phyloP scores from a whole-genome alignment of 2,888 invertebrate species.

The Campoplex capitator region DNA sequence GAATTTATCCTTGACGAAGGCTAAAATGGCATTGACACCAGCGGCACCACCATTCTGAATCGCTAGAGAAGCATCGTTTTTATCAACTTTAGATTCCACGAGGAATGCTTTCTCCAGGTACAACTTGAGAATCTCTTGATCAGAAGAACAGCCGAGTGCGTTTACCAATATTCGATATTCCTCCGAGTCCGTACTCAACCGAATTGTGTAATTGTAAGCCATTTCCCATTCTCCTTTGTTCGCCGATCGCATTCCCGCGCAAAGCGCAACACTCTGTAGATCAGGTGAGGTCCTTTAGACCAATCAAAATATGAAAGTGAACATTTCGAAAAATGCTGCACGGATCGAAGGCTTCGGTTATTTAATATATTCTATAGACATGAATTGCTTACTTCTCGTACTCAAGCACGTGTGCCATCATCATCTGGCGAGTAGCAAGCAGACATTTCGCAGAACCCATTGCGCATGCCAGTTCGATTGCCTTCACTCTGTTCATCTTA shows the following conservation, averaged over 20 bases:
- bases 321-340: too few species aligned
- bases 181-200: constrained; percentile 71
- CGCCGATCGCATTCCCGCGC: too few species aligned
- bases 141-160: constrained; percentile 84
- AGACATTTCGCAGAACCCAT: constrained; percentile 27
- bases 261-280: not conserved
- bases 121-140: constrained; percentile 82
- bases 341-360: too few species aligned
- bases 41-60: constrained; percentile 61
- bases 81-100: constrained; percentile 68
- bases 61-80: constrained; percentile 72
- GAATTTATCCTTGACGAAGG: constrained; percentile 65
- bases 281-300: not conserved
- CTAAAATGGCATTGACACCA: constrained; percentile 69
- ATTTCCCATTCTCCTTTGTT: not conserved
- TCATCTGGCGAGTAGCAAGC: not conserved
- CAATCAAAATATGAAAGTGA: too few species aligned
- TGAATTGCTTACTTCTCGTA: not conserved
- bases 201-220: not conserved
- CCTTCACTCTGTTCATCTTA: constrained; percentile 76
- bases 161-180: constrained; percentile 76
- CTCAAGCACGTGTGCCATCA: not conserved
- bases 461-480: constrained; percentile 80
- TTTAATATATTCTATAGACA: not conserved
- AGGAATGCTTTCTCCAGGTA: constrained; percentile 59